Evolutionary conservation across 1,140 invertebrate species (phyloP).

Genomic region (Neoseiulus cucumeris): DNA sequence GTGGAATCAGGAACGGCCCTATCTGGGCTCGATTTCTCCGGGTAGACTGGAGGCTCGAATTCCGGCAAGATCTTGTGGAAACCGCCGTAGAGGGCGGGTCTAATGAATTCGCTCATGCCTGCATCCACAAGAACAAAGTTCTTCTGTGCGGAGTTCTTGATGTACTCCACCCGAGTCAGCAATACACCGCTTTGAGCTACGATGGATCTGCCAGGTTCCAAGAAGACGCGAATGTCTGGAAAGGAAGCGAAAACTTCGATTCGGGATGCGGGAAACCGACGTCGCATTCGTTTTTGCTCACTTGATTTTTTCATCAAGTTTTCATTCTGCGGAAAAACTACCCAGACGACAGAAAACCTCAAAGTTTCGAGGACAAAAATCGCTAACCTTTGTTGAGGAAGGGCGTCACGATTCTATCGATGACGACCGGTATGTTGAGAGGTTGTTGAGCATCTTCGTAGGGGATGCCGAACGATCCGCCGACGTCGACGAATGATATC

Average conservation of each 20-base stretch:
- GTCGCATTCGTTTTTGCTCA: too few species aligned
- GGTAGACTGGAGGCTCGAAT: slow-evolving; percentile 10
- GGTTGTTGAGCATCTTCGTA: slow-evolving; percentile 18
- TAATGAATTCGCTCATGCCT: slow-evolving; percentile 25
- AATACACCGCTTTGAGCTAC: slow-evolving; percentile 28
- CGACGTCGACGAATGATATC: slow-evolving; percentile 26
- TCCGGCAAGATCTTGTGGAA: slow-evolving; percentile 27
- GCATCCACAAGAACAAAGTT: slow-evolving; percentile 23
- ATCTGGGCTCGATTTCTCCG: not conserved
- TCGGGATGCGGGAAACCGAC: too few species aligned
- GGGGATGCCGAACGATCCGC: slow-evolving; percentile 28
- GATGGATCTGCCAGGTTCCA: slow-evolving; percentile 29
- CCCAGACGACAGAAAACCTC: too few species aligned
- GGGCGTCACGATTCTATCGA: not conserved
- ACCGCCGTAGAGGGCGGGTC: slow-evolving; percentile 28
- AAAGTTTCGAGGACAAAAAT: not conserved
- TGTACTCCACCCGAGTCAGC: slow-evolving; percentile 26
- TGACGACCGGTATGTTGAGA: slow-evolving; percentile 9
- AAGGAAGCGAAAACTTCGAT: too few species aligned
- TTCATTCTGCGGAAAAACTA: too few species aligned
- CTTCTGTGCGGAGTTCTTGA: slow-evolving; percentile 15
- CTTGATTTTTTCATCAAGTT: too few species aligned
- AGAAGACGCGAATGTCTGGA: slow-evolving; percentile 14
- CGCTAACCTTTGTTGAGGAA: slow-evolving; percentile 16
- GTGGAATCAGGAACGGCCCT: not conserved